Evolutionary conservation across 2,797 vertebrate genomes (phyloP).

Genomic region (Allobates femoralis): DNA sequence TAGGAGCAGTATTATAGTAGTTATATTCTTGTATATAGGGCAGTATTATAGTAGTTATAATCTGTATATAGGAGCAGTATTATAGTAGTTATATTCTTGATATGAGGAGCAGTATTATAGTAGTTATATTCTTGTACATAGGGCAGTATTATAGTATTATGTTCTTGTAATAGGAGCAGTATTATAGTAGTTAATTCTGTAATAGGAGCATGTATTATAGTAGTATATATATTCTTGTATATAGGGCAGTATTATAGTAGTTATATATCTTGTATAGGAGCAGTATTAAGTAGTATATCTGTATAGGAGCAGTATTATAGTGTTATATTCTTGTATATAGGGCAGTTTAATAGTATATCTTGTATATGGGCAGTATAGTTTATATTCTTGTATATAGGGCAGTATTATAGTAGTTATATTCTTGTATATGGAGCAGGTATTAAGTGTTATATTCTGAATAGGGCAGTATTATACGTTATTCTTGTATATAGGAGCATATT

Average conservation of each 20-base stretch:
- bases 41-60: constrained; percentile 12
- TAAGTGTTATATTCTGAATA: neutral
- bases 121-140: constrained; percentile 1
- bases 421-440: neutral
- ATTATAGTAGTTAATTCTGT: constrained; percentile 1
- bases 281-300: constrained; percentile 3
- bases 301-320: too few species aligned
- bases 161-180: neutral
- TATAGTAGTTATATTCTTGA: constrained; percentile 18
- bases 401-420: neutral
- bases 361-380: too few species aligned
- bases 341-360: too few species aligned
- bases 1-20: constrained; percentile 6
- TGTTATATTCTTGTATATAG: too few species aligned
- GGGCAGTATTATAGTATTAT: neutral
- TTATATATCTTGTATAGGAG: constrained; percentile 3
- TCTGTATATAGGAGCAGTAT: constrained; percentile 12
- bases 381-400: too few species aligned
- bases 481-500: constrained; percentile 11
- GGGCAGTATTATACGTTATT: neutral
- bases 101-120: neutral
- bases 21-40: constrained; percentile 4
- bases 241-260: neutral
- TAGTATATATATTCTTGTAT: too few species aligned
- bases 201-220: neutral